Conservation (phyloP, 2,888 invertebrate genomes). For the Eristalis tenax region DNA sequence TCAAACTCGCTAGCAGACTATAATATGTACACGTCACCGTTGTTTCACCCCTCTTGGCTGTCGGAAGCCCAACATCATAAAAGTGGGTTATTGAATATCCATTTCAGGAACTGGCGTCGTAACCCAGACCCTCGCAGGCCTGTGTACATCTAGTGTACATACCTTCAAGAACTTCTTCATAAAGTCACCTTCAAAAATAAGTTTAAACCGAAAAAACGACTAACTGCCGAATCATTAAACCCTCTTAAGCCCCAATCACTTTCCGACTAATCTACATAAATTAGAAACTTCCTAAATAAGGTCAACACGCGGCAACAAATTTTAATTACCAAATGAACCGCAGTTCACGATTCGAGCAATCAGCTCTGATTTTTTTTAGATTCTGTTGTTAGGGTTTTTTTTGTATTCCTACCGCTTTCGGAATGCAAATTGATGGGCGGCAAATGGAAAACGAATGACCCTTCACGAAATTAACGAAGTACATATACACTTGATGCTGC, state of each 20-base stretch:
- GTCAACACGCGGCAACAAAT: slow-evolving; percentile 4
- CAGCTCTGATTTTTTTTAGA: neutral
- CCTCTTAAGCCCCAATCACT: neutral
- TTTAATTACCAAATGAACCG: slow-evolving; percentile 27
- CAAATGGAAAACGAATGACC: slow-evolving; percentile 22
- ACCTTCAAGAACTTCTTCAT: neutral
- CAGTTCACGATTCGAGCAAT: slow-evolving; percentile 1
- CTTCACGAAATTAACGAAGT: slow-evolving; percentile 22
- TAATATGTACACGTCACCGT: too few species aligned
- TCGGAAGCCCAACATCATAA: neutral
- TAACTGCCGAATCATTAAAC: neutral
- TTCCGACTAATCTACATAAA: slow-evolving; percentile 1
- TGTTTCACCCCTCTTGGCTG: too few species aligned
- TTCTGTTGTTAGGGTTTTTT: neutral
- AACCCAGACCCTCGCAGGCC: neutral
- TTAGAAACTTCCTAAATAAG: neutral
- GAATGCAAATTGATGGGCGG: slow-evolving; percentile 20
- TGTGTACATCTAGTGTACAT: too few species aligned
- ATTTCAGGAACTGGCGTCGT: neutral
- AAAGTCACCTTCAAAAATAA: neutral
- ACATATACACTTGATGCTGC: slow-evolving; percentile 17
- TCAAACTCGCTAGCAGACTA: too few species aligned
- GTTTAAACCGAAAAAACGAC: neutral
- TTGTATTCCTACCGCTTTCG: neutral
- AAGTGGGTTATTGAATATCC: neutral